phyloP scores from a whole-genome alignment of 2,113 vertebrate species.

The Salminus brasiliensis region DNA sequence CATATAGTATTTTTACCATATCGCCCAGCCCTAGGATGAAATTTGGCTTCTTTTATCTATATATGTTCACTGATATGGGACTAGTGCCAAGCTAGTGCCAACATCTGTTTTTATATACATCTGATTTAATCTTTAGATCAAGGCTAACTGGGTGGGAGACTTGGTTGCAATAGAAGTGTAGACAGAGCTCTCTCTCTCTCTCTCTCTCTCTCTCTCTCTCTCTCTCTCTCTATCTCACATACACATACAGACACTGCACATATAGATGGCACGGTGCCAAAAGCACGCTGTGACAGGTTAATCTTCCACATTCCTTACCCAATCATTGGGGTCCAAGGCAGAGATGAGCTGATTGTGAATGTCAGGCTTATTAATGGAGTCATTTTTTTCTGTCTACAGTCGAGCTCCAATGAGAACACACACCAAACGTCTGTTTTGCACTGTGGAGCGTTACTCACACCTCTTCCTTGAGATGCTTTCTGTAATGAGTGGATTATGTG shows the following conservation, averaged over 20 bases:
- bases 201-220: neutral
- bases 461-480: constrained; percentile 16
- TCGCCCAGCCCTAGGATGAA: too few species aligned
- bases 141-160: too few species aligned
- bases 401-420: neutral
- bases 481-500: neutral
- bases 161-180: too few species aligned
- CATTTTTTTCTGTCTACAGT: neutral
- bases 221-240: neutral
- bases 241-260: neutral
- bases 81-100: too few species aligned
- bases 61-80: too few species aligned
- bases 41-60: too few species aligned
- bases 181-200: neutral
- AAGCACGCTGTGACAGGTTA: constrained; percentile 8
- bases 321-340: neutral
- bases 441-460: neutral
- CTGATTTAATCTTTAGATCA: too few species aligned
- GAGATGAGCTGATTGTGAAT: neutral
- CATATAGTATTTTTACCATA: too few species aligned
- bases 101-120: too few species aligned
- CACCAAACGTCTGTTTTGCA: neutral
- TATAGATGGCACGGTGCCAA: neutral
- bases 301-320: neutral
- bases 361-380: neutral